Percentiles rank a stretch among this genome's conserved stretches.
phyloP scores from a whole-genome alignment of 2,797 vertebrate species.

The Hydrophis major region DNA sequence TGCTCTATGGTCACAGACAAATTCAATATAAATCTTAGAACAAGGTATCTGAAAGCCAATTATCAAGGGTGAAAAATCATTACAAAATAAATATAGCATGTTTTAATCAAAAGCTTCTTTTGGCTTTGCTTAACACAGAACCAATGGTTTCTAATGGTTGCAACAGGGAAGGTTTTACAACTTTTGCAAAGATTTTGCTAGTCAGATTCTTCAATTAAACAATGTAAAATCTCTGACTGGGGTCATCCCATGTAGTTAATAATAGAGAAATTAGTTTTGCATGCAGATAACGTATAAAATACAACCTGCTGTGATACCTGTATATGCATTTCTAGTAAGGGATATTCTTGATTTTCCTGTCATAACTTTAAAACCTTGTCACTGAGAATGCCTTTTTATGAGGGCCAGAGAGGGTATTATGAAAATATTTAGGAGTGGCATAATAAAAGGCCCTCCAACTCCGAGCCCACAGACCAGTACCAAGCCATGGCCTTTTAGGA shows the following conservation, averaged over 20 bases:
- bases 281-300: background rate
- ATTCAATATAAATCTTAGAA: background rate
- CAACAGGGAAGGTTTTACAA: background rate
- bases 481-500: background rate
- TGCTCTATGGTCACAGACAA: background rate
- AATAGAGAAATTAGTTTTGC: background rate
- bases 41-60: background rate
- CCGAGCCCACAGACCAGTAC: background rate
- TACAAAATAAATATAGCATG: background rate
- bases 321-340: background rate
- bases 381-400: background rate
- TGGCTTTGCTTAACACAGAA: background rate
- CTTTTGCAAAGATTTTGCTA: background rate
- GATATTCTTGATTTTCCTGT: background rate
- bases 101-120: background rate
- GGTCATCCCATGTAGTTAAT: background rate
- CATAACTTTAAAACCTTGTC: background rate
- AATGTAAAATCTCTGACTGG: background rate
- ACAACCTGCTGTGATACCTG: background rate
- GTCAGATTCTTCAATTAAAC: background rate
- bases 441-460: background rate
- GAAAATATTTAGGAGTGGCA: background rate
- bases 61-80: background rate
- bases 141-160: background rate
- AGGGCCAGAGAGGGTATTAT: background rate